Conservation (phyloP, 2,888 invertebrate genomes). For the Tholera decimalis region DNA sequence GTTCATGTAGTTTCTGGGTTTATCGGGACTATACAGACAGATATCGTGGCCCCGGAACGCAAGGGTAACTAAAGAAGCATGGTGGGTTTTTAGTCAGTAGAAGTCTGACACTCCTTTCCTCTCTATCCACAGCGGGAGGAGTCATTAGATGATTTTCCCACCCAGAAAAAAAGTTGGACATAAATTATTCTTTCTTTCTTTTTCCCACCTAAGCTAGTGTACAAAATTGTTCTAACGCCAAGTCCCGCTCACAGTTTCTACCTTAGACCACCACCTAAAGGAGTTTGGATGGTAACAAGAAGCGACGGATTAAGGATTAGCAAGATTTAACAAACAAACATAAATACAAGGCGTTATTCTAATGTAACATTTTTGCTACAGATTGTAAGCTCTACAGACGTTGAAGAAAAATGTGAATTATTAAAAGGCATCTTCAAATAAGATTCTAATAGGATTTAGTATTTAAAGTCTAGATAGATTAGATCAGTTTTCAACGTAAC, state of each 20-base stretch:
- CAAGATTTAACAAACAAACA: constrained; percentile 78
- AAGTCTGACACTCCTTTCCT: too few species aligned
- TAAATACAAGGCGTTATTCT: constrained; percentile 77
- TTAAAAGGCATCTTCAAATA: constrained; percentile 6
- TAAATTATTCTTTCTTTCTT: too few species aligned
- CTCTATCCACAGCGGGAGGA: too few species aligned
- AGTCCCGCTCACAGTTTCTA: not conserved
- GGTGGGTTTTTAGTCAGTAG: too few species aligned
- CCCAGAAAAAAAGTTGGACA: too few species aligned
- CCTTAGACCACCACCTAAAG: constrained; percentile 42
- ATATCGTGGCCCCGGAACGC: too few species aligned
- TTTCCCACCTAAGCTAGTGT: too few species aligned
- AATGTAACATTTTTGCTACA: constrained; percentile 67
- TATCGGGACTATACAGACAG: too few species aligned
- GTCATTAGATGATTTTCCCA: too few species aligned
- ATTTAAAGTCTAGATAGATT: not conserved
- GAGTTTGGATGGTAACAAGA: constrained; percentile 75
- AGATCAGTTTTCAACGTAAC: not conserved
- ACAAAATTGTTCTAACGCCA: not conserved
- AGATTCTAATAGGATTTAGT: constrained; percentile 3
- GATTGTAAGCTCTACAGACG: constrained; percentile 40
- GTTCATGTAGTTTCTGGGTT: too few species aligned
- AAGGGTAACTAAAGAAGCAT: too few species aligned
- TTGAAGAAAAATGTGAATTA: constrained; percentile 22
- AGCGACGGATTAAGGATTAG: constrained; percentile 82